These are phyloP conservation scores for Erethizon dorsatum DNA, from an alignment of 2,797 vertebrate genomes.

Conservation along the genomic window DNA sequence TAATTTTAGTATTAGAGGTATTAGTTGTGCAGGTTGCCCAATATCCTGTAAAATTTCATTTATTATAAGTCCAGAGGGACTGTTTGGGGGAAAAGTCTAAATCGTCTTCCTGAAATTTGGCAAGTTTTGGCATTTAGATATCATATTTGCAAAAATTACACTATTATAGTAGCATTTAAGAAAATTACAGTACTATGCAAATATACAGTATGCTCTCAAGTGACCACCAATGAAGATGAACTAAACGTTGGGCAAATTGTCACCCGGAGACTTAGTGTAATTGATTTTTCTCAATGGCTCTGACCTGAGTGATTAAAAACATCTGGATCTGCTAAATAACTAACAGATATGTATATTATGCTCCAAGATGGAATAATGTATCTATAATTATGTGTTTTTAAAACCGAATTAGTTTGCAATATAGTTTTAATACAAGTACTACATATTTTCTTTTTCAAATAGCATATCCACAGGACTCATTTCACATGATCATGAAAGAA, in stretches of 20 bases:
- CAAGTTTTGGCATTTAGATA: slow-evolving; percentile 50
- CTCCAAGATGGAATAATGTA: neutral
- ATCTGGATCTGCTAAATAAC: neutral
- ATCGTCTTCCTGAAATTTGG: slow-evolving; percentile 40
- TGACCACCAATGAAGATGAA: slow-evolving; percentile 10
- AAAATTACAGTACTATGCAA: neutral
- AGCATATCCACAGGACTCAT: slow-evolving; percentile 7
- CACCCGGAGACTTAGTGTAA: neutral
- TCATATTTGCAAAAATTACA: slow-evolving; percentile 43
- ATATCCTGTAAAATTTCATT: slow-evolving; percentile 41
- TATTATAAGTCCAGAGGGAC: slow-evolving; percentile 52
- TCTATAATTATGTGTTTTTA: slow-evolving; percentile 1
- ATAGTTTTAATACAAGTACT: neutral
- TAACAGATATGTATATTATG: neutral
- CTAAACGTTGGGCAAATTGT: neutral
- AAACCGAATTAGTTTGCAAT: slow-evolving; percentile 48
- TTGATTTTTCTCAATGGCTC: slow-evolving; percentile 7
- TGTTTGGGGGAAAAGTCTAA: neutral
- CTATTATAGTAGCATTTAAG: neutral
- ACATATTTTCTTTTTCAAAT: neutral
- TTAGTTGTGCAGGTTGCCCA: slow-evolving; percentile 48
- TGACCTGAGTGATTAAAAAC: neutral
- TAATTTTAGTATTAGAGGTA: slow-evolving; percentile 72
- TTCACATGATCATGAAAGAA: neutral
- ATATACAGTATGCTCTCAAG: neutral